A percentile compares a stretch with the other conserved stretches of the same genome.
These are phyloP conservation scores for Pocillopora damicornis DNA, from an alignment of 64 coral and sea anemone species.

Conservation along the genomic window DNA sequence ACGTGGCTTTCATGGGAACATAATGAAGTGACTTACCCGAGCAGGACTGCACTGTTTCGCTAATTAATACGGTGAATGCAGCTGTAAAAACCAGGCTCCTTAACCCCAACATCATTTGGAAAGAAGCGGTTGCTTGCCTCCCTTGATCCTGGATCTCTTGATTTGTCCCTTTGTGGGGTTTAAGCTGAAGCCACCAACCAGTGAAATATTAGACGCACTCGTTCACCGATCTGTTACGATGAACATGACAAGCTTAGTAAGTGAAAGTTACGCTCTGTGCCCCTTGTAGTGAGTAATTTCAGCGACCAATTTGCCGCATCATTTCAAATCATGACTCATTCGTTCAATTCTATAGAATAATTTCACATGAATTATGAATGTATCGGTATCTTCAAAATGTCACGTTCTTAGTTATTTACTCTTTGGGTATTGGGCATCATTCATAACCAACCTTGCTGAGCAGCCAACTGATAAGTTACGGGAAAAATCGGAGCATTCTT, in stretches of 20 bases:
- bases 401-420: slow-evolving; percentile 24
- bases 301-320: neutral
- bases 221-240: slow-evolving; percentile 15
- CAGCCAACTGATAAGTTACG: neutral
- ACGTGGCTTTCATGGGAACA: neutral
- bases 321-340: slow-evolving; percentile 21
- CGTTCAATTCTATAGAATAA: neutral
- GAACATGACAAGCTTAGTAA: slow-evolving; percentile 3
- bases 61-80: neutral
- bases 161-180: neutral
- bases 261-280: neutral
- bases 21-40: slow-evolving; percentile 1
- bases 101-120: neutral
- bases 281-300: neutral
- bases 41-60: slow-evolving; percentile 1
- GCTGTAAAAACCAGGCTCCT: neutral
- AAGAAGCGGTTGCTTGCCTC: neutral
- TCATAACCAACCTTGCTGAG: neutral
- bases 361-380: slow-evolving; percentile 37
- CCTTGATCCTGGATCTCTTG: neutral
- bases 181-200: neutral
- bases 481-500: neutral
- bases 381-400: slow-evolving; percentile 47
- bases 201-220: neutral
- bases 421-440: neutral